phyloP scores from a whole-genome alignment of 37 sponge, comb jelly and placozoan genomes.

The Aphrocallistes beatrix region DNA sequence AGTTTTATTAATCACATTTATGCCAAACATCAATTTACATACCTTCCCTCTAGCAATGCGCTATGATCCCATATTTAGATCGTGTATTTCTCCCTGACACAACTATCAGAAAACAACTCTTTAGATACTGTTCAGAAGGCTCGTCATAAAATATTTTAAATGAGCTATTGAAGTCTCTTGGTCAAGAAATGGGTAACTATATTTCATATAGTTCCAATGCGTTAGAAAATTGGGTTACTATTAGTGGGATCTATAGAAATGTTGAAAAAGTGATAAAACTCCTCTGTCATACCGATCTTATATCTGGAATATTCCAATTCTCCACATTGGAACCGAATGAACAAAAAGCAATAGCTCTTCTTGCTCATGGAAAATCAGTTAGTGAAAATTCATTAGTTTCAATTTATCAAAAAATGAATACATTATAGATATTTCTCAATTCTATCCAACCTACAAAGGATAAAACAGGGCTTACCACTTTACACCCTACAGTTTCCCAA shows the following conservation, averaged over 20 bases:
- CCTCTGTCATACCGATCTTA: neutral
- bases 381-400: constrained; percentile 3
- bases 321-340: neutral
- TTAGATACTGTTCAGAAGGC: constrained; percentile 1
- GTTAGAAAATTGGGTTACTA: neutral
- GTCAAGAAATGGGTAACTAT: neutral
- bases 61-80: neutral
- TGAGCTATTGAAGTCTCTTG: neutral
- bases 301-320: constrained; percentile 16
- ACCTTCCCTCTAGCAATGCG: neutral
- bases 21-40: neutral
- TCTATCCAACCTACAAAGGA: constrained; percentile 13
- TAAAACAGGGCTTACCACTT: neutral
- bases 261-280: neutral
- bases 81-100: constrained; percentile 14
- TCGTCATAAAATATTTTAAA: neutral
- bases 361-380: constrained; percentile 4
- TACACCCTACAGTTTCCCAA: neutral
- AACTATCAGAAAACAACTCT: constrained; percentile 2
- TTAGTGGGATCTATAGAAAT: neutral
- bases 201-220: neutral
- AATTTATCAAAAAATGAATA: neutral
- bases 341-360: neutral
- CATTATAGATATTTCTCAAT: neutral
- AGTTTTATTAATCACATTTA: neutral